These are phyloP conservation scores for Pseudomugil gertrudae DNA, from an alignment of 2,797 vertebrate genomes.

Conservation along the genomic window DNA sequence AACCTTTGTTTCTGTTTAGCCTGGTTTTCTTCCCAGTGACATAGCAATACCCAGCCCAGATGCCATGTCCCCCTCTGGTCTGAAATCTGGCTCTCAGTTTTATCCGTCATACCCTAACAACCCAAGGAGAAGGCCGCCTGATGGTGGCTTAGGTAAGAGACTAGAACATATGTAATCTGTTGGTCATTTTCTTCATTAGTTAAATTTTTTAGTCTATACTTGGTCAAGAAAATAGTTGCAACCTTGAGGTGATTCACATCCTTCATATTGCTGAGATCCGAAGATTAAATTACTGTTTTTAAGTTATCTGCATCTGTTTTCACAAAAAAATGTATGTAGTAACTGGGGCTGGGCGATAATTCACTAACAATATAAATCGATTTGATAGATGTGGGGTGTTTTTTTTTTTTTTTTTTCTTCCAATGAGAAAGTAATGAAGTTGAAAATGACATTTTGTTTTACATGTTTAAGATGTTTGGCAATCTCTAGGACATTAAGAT, in stretches of 20 bases:
- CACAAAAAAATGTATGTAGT: no score
- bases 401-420: no score
- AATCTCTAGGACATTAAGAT: no score
- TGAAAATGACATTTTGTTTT: no score
- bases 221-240: neutral
- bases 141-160: constrained; percentile 89
- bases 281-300: no score
- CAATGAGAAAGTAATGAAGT: no score
- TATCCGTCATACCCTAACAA: constrained; percentile 91
- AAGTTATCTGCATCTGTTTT: no score
- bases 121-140: constrained; percentile 91
- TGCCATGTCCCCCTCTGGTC: constrained; percentile 91
- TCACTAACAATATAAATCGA: no score
- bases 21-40: constrained; percentile 91
- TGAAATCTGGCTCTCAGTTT: constrained; percentile 92
- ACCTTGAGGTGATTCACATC: neutral
- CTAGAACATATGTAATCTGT: neutral
- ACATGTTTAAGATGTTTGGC: no score
- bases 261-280: neutral
- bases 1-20: constrained; percentile 74
- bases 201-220: neutral
- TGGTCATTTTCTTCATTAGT: neutral
- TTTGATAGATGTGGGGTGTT: no score
- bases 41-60: constrained; percentile 91
- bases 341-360: no score